Evolutionary conservation across 92 coral and sea anemone species (phyloP), one percentile per base, ranked within the genome.

Genomic region (Porites cylindrica): DNA sequence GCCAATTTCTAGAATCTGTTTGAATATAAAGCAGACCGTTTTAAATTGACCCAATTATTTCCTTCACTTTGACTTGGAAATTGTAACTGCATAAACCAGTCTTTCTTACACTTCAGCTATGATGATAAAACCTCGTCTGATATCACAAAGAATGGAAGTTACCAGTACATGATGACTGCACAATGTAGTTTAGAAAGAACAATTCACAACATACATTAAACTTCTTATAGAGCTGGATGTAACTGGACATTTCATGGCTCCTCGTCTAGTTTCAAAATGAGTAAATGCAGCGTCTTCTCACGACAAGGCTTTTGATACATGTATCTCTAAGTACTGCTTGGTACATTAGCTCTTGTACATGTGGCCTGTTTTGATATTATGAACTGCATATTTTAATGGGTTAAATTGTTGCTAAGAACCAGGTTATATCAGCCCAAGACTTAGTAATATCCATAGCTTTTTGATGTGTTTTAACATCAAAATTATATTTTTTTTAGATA

Each of bases 381-480:
- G 21, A 64, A 21, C 6, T 43, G 78, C 87, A 83, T 83, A 74
- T 83, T 83, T 83, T 18, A 74, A 47, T 62, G 61, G 87, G 62
- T 21, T 50, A 23, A 60, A 70, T 52, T 77, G 84, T 77, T 85
- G 84, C 89, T 77, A 85, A 70, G 83, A 16, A 82, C 56, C 72
- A 75, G n/a, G 14, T 17, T 17, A 16, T 16, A 16, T 24, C 51
- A 54, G 47, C 47, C 6, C 47, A 38, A 72, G 63, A 18, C 19
- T 17, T 51, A 12, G 10, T 73, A 19, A 20, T 17, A 12, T 43
- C 16, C 14, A 21, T 14, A 69, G 47, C 47, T 38, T 38, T 38
- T 38, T 38, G 47, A 38, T 38, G 47, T 38, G 47, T 38, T 38
- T 38, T 38, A 38, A 38, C 47, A 38, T 38, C 47, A 0, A 38